These are phyloP conservation scores for Siniperca knerii DNA, from an alignment of 2,113 vertebrate genomes.

Conservation along the genomic window DNA sequence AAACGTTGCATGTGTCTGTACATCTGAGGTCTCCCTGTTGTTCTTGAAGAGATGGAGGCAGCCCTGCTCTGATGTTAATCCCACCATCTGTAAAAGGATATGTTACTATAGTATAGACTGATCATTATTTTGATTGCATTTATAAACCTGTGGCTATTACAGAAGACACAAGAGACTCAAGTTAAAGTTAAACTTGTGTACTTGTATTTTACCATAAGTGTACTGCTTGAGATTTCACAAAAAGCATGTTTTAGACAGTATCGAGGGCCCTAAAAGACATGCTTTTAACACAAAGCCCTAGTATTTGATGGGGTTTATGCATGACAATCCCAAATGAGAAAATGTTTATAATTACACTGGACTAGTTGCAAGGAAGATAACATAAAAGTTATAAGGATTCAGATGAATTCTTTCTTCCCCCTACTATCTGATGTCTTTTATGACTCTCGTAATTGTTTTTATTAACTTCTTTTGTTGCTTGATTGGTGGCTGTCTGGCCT, in stretches of 20 bases:
- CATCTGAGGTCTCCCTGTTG: conserved; percentile 17
- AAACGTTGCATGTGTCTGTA: conserved; percentile 32
- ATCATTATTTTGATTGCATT: background rate
- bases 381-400: background rate
- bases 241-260: background rate
- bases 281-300: background rate
- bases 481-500: background rate
- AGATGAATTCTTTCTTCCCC: background rate
- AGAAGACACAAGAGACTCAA: background rate
- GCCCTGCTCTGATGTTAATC: conserved; percentile 17
- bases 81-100: conserved; percentile 30
- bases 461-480: background rate
- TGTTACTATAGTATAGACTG: background rate
- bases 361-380: background rate
- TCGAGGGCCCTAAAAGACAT: background rate
- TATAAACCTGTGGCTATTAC: background rate
- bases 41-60: conserved; percentile 18
- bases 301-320: background rate
- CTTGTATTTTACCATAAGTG: background rate
- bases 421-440: background rate
- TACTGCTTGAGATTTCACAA: background rate
- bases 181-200: background rate
- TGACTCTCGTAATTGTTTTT: background rate
- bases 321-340: background rate
- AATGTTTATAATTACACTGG: background rate